Percentiles rank a stretch among this genome's conserved stretches.
These are phyloP conservation scores for Formica selysi DNA, from an alignment of 1,140 invertebrate species.

Conservation along the genomic window DNA sequence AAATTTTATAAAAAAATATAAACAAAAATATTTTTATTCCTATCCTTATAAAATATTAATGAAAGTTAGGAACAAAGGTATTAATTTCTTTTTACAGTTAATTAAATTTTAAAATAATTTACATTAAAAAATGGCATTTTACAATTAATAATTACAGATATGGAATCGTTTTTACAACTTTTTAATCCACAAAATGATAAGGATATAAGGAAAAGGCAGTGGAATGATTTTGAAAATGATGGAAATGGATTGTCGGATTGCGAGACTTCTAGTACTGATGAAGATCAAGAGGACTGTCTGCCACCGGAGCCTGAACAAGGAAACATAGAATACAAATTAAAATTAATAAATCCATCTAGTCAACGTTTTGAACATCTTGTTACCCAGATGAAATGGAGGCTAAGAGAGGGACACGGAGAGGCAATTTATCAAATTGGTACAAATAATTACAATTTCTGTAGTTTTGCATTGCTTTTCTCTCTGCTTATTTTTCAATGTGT, in stretches of 20 bases:
- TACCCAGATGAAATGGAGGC: constrained; percentile 96
- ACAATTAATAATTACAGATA: constrained; percentile 77
- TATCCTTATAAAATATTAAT: not conserved
- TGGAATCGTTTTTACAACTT: constrained; percentile 93
- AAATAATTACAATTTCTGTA: not conserved
- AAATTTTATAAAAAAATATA: not conserved
- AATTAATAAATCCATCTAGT: constrained; percentile 93
- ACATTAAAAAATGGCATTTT: not conserved
- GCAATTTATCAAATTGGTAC: constrained; percentile 97
- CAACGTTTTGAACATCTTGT: constrained; percentile 95
- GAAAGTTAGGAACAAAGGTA: not conserved
- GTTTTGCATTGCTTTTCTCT: not conserved
- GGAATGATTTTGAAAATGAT: constrained; percentile 83
- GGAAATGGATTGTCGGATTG: constrained; percentile 79
- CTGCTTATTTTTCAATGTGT: constrained; percentile 23
- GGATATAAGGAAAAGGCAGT: constrained; percentile 76
- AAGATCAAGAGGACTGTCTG: constrained; percentile 87
- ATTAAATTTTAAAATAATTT: not conserved
- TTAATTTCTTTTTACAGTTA: constrained; percentile 7
- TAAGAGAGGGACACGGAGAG: constrained; percentile 95
- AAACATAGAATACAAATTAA: constrained; percentile 97
- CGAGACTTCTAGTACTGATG: constrained; percentile 80
- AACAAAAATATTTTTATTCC: not conserved
- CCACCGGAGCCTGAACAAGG: constrained; percentile 96
- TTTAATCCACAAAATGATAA: constrained; percentile 90